A percentile compares a stretch with the other conserved stretches of the same genome.
Evolutionary conservation across 2,113 vertebrate species (phyloP).

Genomic region (Stigmatopora argus): DNA sequence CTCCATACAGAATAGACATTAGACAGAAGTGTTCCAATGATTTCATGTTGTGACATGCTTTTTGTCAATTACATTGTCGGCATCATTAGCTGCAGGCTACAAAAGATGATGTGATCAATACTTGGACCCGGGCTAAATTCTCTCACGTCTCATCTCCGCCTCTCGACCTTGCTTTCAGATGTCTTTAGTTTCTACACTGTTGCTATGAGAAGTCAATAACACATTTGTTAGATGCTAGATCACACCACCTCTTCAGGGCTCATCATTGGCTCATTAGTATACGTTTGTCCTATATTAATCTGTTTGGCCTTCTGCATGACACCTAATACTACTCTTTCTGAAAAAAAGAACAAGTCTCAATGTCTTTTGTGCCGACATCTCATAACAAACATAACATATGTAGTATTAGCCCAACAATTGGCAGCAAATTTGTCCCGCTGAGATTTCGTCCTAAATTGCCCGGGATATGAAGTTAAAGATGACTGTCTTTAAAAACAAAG

Average conservation of each 20-base stretch:
- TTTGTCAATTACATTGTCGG: conserved; percentile 35
- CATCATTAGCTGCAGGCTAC: conserved; percentile 32
- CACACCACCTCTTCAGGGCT: conserved; percentile 34
- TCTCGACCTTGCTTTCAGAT: conserved; percentile 16
- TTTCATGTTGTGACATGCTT: conserved; percentile 30
- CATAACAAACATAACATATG: conserved; percentile 19
- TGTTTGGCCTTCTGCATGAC: conserved; percentile 36
- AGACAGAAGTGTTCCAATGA: conserved; percentile 24
- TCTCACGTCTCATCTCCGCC: conserved; percentile 19
- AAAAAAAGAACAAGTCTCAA: background rate
- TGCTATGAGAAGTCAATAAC: conserved; percentile 59
- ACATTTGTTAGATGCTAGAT: conserved; percentile 43
- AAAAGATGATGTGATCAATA: conserved; percentile 43
- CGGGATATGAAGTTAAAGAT: conserved; percentile 51
- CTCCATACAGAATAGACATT: conserved; percentile 1
- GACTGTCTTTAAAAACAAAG: conserved; percentile 31
- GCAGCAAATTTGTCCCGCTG: conserved; percentile 53
- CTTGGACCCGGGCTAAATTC: conserved; percentile 25
- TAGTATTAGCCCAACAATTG: conserved; percentile 39
- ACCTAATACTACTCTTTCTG: conserved; percentile 32
- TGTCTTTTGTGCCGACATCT: conserved; percentile 22
- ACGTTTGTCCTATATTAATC: conserved; percentile 64
- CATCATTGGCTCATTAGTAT: conserved; percentile 63
- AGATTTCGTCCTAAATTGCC: conserved; percentile 51
- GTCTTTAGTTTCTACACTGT: conserved; percentile 33